Evolutionary conservation across 1,140 invertebrate species (phyloP), one percentile per base, ranked within the genome.

Genomic region (Thereuonema tuberculata): DNA sequence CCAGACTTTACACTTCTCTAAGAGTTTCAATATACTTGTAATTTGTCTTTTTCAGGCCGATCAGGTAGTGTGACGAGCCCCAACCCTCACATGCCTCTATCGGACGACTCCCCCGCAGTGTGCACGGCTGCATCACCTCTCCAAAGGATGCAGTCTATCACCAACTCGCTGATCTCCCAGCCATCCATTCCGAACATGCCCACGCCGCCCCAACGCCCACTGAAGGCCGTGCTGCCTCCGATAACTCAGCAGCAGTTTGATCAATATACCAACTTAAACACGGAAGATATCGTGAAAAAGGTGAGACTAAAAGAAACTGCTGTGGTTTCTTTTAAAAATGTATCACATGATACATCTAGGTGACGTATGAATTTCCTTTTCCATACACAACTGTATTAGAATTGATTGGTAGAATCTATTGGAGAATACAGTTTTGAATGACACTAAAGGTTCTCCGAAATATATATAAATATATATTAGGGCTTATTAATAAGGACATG

Each of bases 191-290:
- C 86, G 15, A 85, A 88, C 66, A 86, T 89, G 67, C 66, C 71
- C 54, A 79, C 84, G 55, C 80, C 84, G 5, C 82, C 83, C 46
- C 87, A 91, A 67, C 78, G 93, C 62, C 93, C 93, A 15, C 80
- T 95, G 60, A 94, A 94, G 75, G 92, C 93, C 12, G 93, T 98
- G 17, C 80, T 98, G 66, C 93, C 93, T 23, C 95, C 95, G 0
- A 98, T 99, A 61, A 98, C 94, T 0, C 95, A 98, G 70, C 94
- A 98, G 69, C 93, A 99, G 71, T 98, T 99, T 74, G 95, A 99
- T 74, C 84, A 93, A 72, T 99, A 96, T 77, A 92, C 95, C 70
- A 94, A 94, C 72, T 81, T 99, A 49, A 97, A 98, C 71, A 99
- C 96, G 0, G 95, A 99, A 76, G 93, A 98, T 63, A 93, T 99